Percentiles rank a stretch among this genome's conserved stretches.
These are phyloP conservation scores for Callopanchax toddi DNA, from an alignment of 2,113 vertebrate genomes.

Conservation along the genomic window DNA sequence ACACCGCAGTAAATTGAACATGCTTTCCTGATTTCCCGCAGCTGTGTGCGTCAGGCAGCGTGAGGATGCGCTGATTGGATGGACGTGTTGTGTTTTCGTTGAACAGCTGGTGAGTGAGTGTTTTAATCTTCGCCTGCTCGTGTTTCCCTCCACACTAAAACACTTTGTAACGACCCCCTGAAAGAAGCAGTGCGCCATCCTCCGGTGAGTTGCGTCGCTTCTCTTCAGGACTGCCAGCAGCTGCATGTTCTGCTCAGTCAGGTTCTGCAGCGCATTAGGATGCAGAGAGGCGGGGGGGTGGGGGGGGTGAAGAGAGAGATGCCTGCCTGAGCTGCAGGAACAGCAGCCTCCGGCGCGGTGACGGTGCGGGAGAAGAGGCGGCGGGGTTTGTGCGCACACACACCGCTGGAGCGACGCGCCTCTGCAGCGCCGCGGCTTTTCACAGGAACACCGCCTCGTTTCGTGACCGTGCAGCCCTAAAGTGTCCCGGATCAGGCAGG, in stretches of 20 bases:
- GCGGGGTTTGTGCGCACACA: slow-evolving; percentile 37
- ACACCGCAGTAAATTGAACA: no score
- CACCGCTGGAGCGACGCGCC: slow-evolving; percentile 51
- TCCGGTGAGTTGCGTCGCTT: slow-evolving; percentile 3
- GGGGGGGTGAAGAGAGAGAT: neutral
- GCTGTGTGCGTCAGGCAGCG: no score
- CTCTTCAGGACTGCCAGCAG: slow-evolving; percentile 21
- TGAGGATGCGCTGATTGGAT: neutral
- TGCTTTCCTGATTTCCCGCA: no score
- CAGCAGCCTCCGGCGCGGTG: slow-evolving; percentile 22
- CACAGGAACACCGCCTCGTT: slow-evolving; percentile 47
- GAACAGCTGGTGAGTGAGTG: no score
- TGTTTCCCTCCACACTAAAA: slow-evolving; percentile 50
- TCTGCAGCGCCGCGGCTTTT: slow-evolving; percentile 60
- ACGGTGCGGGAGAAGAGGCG: slow-evolving; percentile 20
- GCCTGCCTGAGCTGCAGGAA: neutral
- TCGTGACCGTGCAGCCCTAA: slow-evolving; percentile 50
- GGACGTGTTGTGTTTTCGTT: no score
- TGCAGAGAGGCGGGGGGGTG: neutral
- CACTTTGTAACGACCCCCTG: slow-evolving; percentile 13
- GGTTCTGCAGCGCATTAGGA: slow-evolving; percentile 50
- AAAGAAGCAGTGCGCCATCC: slow-evolving; percentile 49
- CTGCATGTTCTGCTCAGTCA: slow-evolving; percentile 37
- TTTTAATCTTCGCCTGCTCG: slow-evolving; percentile 57
- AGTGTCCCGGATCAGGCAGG: slow-evolving; percentile 35